Evolutionary conservation across 2,888 invertebrate genomes (phyloP), one percentile per base, ranked within the genome.

Genomic region (Ophion obscuratus): DNA sequence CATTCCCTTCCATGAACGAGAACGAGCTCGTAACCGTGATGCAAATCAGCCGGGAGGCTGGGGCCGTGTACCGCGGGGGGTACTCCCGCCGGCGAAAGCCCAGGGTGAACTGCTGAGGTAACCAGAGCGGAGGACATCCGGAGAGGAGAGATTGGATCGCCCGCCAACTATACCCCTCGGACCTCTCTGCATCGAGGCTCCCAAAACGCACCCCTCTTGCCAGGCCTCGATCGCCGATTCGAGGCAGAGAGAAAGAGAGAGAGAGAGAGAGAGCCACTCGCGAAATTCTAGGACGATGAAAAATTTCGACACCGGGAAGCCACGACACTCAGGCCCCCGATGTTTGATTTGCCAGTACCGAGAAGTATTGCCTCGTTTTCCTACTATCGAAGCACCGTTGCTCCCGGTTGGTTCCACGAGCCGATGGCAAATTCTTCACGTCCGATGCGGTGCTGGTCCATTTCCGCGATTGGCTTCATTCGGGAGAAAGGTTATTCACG

Each of bases 11-110:
- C 87, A 87, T 87, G 90, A 91, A 89, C 91, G 89, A 31, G 89
- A 31, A 92, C 90, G 90, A 91, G 91, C 91, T 91, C 92, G 91
- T 92, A 92, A 92, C 92, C 91, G 91, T 91, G 91, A 92, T 93
- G 93, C 92, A 92, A 93, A 93, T 93, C 93, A 91, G 87, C 67
- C 79, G 84, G 82, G 86, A 89, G 88, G 87, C 81, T 81, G 81
- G 85, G 87, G 79, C 80, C 80, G 82, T 57, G 70, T 78, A 77
- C 89, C 88, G 86, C 88, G 88, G 89, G 91, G 79, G 73, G 14
- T 66, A 70, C 77, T 79, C 44, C 73, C 53, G 68, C 76, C 77
- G 70, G 78, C 53, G 68, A 31, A 36, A 81, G 80, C 75, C 75
- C 78, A 68, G 67, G 68, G 76, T 62, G 81, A 77, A 73, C 40